phyloP scores from a whole-genome alignment of 2,888 invertebrate species.

The Trissonchulus sp. region DNA sequence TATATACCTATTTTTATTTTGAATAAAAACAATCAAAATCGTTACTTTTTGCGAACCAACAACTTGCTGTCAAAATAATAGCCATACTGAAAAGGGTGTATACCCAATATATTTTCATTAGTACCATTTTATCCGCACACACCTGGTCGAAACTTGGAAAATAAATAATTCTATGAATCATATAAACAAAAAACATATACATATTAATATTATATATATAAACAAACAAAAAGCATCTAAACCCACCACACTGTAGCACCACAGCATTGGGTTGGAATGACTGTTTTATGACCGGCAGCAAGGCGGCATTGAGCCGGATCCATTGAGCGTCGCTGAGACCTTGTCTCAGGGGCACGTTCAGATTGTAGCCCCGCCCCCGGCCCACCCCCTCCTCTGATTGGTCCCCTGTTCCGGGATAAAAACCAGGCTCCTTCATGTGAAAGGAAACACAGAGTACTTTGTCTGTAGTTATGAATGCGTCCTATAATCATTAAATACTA shows the following conservation, averaged over 20 bases:
- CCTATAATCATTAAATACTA: no score
- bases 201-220: no score
- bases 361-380: conserved; percentile 63
- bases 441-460: conserved; percentile 71
- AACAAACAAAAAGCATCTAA: neutral
- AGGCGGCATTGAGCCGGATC: conserved; percentile 58
- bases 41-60: no score
- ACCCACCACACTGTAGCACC: conserved; percentile 69
- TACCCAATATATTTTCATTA: no score
- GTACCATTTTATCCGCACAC: no score
- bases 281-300: neutral
- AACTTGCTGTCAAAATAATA: no score
- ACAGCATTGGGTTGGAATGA: conserved; percentile 64
- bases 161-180: no score
- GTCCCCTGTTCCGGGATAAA: conserved; percentile 68
- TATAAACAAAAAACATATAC: no score
- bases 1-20: no score
- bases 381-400: conserved; percentile 63
- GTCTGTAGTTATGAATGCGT: conserved; percentile 66
- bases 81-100: no score
- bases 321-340: conserved; percentile 64
- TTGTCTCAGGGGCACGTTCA: conserved; percentile 68
- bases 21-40: no score
- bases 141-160: no score
- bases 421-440: conserved; percentile 68